These are phyloP conservation scores for Cassiopea andromeda DNA, from an alignment of 30 jellyfish, hydroid and myxozoan species.

Conservation along the genomic window DNA sequence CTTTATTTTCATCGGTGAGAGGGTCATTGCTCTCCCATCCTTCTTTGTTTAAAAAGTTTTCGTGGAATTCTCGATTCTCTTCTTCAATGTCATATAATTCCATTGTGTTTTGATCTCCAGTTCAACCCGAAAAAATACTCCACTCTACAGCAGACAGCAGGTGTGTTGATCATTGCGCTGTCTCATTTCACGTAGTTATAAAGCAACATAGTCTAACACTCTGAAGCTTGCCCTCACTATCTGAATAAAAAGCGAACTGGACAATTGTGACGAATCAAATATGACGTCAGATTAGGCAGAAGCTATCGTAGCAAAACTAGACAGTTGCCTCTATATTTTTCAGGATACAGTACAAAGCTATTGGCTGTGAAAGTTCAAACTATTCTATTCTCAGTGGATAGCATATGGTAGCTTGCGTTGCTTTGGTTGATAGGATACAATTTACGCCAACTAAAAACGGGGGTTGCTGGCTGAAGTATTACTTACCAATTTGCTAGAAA, in stretches of 20 bases:
- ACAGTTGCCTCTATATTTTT: neutral
- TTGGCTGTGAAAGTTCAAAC: neutral
- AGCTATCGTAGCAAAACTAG: neutral
- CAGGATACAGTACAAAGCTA: neutral
- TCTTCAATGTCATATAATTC: slow-evolving; percentile 20
- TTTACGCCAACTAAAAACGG: neutral
- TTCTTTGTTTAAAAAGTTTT: neutral
- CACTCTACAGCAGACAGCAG: neutral
- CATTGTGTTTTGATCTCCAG: neutral
- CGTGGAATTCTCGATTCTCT: slow-evolving; percentile 35
- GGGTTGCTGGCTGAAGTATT: neutral
- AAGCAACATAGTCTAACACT: neutral
- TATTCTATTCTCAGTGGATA: neutral
- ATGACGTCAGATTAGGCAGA: slow-evolving; percentile 1
- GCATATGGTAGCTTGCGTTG: slow-evolving; percentile 12
- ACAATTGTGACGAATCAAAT: slow-evolving; percentile 5
- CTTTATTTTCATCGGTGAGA: neutral
- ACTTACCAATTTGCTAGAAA: neutral
- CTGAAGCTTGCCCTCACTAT: neutral
- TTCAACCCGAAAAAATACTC: neutral
- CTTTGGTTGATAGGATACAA: neutral
- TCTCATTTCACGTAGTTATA: neutral
- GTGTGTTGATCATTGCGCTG: neutral
- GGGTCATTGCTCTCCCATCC: neutral
- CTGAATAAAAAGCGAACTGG: neutral